Evolutionary conservation across 1,140 invertebrate species (phyloP).

Genomic region (Drosophila leontia): DNA sequence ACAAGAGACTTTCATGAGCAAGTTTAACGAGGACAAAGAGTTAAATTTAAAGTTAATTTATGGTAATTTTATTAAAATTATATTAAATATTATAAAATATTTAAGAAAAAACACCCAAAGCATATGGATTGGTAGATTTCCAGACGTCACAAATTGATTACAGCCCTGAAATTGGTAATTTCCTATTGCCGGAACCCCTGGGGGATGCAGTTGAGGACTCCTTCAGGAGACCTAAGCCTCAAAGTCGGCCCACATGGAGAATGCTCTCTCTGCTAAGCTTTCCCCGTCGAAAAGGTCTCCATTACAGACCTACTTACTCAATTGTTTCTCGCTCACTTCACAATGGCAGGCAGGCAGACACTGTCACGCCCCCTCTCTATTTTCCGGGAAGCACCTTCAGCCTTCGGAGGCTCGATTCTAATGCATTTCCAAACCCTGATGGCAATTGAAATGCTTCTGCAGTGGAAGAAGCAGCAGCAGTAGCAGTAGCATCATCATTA

Average conservation of each 20-base stretch:
- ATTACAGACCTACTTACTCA: constrained; percentile 53
- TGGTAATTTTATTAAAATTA: not conserved
- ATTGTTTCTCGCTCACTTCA: constrained; percentile 55
- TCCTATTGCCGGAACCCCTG: not conserved
- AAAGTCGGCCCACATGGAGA: not conserved
- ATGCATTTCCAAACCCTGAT: constrained; percentile 65
- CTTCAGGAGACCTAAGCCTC: constrained; percentile 2
- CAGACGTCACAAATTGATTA: not conserved
- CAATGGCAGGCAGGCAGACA: constrained; percentile 4
- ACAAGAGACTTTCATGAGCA: not conserved
- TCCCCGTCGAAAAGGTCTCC: constrained; percentile 16
- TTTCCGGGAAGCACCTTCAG: constrained; percentile 16
- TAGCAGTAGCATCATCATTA: constrained; percentile 4
- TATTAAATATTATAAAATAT: not conserved
- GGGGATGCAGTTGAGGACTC: constrained; percentile 10
- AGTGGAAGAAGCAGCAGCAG: constrained; percentile 18
- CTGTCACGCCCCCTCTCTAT: not conserved
- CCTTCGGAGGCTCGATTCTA: constrained; percentile 48
- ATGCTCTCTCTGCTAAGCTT: not conserved
- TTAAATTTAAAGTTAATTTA: not conserved
- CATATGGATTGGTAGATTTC: too few species aligned
- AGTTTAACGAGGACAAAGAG: not conserved
- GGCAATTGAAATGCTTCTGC: constrained; percentile 50
- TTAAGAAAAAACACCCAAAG: not conserved
- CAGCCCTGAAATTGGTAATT: not conserved